phyloP scores from a whole-genome alignment of 2,113 vertebrate genomes.

The Lycocorax pyrrhopterus region DNA sequence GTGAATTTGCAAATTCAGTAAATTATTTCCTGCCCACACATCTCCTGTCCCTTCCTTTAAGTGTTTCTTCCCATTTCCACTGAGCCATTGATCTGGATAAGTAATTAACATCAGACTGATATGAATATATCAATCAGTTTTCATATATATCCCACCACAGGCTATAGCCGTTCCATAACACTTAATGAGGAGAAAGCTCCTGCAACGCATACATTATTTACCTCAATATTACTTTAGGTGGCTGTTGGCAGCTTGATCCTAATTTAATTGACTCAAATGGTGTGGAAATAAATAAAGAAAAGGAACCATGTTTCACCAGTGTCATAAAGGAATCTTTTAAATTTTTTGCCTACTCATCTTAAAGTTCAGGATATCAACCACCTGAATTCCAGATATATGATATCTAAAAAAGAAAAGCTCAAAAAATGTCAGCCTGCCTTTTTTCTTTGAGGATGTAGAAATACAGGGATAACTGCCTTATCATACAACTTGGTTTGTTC shows the following conservation, averaged over 20 bases:
- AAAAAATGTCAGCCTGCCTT: neutral
- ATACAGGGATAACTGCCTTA: neutral
- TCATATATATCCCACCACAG: neutral
- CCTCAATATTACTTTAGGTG: conserved; percentile 21
- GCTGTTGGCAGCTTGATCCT: conserved; percentile 28
- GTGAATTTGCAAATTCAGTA: neutral
- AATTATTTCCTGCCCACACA: neutral
- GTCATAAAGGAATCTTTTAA: neutral
- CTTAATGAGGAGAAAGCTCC: conserved; percentile 29
- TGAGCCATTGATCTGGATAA: neutral
- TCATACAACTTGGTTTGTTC: neutral
- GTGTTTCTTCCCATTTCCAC: neutral
- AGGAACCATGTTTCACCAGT: neutral
- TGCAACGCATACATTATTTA: conserved; percentile 39
- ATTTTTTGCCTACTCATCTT: neutral
- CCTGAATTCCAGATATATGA: neutral
- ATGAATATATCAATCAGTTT: neutral
- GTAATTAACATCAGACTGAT: neutral
- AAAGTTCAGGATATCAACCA: neutral
- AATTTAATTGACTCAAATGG: neutral
- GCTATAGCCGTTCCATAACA: conserved; percentile 13
- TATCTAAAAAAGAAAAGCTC: neutral
- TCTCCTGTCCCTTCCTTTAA: neutral
- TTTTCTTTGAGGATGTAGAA: neutral
- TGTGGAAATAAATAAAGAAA: neutral